Evolutionary conservation across 1,140 invertebrate species (phyloP), one percentile per base, ranked within the genome.

Genomic region (Drosophila insularis): DNA sequence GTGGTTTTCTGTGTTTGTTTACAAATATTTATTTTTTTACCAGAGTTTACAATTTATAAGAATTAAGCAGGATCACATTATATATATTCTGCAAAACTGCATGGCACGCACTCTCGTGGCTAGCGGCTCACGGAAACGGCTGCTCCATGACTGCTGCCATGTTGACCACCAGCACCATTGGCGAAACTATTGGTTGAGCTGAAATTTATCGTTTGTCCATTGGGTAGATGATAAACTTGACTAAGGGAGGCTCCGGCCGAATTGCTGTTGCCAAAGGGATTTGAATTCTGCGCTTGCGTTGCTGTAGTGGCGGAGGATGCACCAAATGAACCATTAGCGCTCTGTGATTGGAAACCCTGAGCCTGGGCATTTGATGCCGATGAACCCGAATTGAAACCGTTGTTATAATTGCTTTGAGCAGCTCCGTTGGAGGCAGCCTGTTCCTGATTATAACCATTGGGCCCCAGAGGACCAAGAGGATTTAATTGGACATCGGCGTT

Each of bases 191-290:
- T 92, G 0, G 90, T 79, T 43, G 82, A 91, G 5, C 90, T 79
- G 27, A 92, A 85, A 37, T 91, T 92, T 13, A 92, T 77, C 4
- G 79, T 86, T 46, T 92, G 90, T 27, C 92, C 92, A 67, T 92
- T 91, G 35, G 92, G 92, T 23, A 92, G 63, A 2, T 74, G 71
- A 59, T 80, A 92, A 1, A 80, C 79, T 66, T 91, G 91, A 62
- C 81, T 89, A 10, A 78, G 78, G 0, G 91, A 92, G 3, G 92
- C 84, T 6, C 90, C 90, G 0, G 89, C 91, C 10, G 89, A 74
- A 60, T 89, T 92, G 46, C 73, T 80, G 6, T 69, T 50, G 4
- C 92, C 92, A 60, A 81, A 78, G n/a, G 74, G 74, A 63, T 75
- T 80, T 1, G 10, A 74, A 54, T 81, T 80, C 39, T 91, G 85